phyloP scores from a whole-genome alignment of 2,797 vertebrate species.

The Amblyraja radiata region DNA sequence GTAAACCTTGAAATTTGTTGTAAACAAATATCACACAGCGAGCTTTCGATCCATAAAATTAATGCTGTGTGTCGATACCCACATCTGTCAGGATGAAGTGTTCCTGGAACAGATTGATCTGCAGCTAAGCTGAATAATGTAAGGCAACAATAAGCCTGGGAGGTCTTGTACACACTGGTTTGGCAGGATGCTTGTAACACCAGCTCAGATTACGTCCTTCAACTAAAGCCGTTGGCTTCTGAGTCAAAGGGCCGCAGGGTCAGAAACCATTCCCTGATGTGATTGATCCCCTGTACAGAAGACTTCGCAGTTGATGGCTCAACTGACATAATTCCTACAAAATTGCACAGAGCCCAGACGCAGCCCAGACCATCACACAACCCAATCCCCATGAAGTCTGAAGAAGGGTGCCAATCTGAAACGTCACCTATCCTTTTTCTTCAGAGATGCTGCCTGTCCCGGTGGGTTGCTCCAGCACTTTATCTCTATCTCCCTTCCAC shows the following conservation, averaged over 20 bases:
- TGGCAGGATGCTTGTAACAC: neutral
- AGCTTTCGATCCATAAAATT: constrained; percentile 23
- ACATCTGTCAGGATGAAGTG: constrained; percentile 16
- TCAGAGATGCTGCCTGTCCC: no score
- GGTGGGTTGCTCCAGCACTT: no score
- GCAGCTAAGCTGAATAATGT: constrained; percentile 25
- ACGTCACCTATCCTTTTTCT: no score
- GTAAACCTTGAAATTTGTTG: constrained; percentile 24
- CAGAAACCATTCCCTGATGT: neutral
- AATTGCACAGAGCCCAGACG: no score
- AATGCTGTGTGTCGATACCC: neutral
- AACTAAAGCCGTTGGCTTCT: neutral
- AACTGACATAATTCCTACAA: no score
- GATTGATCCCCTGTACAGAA: neutral
- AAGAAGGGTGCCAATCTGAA: no score
- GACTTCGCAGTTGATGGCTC: no score
- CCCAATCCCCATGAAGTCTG: no score
- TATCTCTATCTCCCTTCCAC: no score
- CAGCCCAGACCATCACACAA: no score
- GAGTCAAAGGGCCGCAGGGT: neutral
- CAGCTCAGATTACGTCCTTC: neutral
- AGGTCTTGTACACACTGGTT: neutral
- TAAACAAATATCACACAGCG: constrained; percentile 5
- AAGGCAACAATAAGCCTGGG: constrained; percentile 1
- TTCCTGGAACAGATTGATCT: neutral